Evolutionary conservation across 2,113 vertebrate genomes (phyloP).

Genomic region (Bubo blakistoni): DNA sequence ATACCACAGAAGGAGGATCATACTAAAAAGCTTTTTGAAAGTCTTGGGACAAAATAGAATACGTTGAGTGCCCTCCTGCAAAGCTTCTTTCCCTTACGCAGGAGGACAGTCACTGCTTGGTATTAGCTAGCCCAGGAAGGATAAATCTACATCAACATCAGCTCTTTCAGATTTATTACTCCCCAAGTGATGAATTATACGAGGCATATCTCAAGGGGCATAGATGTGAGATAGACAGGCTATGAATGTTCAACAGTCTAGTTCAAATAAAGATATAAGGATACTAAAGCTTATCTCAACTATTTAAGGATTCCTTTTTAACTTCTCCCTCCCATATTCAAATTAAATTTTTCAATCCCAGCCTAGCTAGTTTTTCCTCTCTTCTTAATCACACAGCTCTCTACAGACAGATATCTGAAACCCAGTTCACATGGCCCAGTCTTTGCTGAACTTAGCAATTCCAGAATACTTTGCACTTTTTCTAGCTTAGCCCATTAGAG

Average conservation of each 20-base stretch:
- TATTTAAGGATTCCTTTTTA: constrained; percentile 52
- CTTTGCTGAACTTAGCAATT: neutral
- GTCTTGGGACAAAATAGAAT: neutral
- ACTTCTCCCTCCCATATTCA: constrained; percentile 29
- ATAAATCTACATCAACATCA: neutral
- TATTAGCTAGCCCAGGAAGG: neutral
- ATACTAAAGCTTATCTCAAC: constrained; percentile 43
- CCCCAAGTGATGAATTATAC: neutral
- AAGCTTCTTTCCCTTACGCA: neutral
- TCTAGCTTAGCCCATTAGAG: neutral
- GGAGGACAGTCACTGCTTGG: neutral
- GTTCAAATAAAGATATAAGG: constrained; percentile 32
- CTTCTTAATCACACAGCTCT: constrained; percentile 7
- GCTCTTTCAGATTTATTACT: neutral
- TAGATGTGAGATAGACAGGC: constrained; percentile 22
- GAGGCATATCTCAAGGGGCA: constrained; percentile 10
- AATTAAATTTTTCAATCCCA: constrained; percentile 7
- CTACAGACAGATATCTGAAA: neutral
- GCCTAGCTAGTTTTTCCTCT: constrained; percentile 48
- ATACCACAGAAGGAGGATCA: neutral
- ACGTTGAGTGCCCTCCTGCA: neutral
- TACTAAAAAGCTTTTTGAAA: neutral
- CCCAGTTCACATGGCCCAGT: neutral
- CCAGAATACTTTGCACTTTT: neutral
- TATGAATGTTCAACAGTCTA: constrained; percentile 33